Base-by-base conservation (phyloP, 2,113 vertebrate species). In the Ailuropoda melanoleuca region DNA sequence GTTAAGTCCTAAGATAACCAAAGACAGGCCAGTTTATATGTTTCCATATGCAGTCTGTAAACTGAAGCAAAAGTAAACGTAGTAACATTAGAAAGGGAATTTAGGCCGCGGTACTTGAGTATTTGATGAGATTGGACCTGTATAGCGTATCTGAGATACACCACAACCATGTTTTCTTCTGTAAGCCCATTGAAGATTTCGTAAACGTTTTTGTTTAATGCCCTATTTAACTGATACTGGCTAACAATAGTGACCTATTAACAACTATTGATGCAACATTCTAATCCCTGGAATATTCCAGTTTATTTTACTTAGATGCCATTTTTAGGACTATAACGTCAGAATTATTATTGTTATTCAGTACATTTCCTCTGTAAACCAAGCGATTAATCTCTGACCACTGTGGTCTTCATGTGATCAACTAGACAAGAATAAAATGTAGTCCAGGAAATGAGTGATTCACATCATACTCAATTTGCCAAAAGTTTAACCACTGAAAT, bases 391-490 rank as follows among this genome's bases (percentile, higher is more conserved):
- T 15, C 39, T 93, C 90, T 89, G 53, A 93, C 21, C 21, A 34
- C 75, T 83, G 64, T 70, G 83, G 34, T 53, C 85, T 90, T 97
- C 37, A 77, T 88, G 94, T 97, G 19, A 50, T 88, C 50, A 80
- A 55, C 82, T 56, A 55, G 31, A 53, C n/a, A 88, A 96, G 26
- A 68, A 72, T 60, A 87, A 84, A 77, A 94, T 78, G 53, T 82
- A 78, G 12, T 48, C 23, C 50, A 92, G 75, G 90, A 80, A 96
- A 81, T 86, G 55, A 87, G 29, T 75, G 93, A 85, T 91, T 88
- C 29, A 86, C 17, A 48, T 81, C 43, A 90, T 39, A 58, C 66
- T 37, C 48, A 81, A 9, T 89, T 93, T 87, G 37, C 46, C 53
- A 75, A 46, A 93, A 84, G 13, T 86, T 58, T 91, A 90, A 8